These are phyloP conservation scores for Chaetodon trifasciatus DNA, from an alignment of 2,797 vertebrate genomes.

Conservation along the genomic window DNA sequence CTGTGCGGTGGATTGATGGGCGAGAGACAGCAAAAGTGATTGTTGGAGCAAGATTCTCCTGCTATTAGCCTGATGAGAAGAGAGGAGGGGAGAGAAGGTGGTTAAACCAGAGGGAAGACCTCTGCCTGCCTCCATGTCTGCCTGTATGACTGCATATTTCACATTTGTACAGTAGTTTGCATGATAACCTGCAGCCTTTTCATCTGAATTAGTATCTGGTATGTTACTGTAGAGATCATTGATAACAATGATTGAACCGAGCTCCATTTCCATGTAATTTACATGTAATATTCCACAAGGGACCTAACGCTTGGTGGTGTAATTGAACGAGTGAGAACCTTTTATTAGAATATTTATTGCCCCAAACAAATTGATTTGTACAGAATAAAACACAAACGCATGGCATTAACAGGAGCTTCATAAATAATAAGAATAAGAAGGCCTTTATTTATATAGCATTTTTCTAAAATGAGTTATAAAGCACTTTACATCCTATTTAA, in stretches of 20 bases:
- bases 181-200: background rate
- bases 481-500: no score
- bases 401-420: background rate
- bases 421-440: background rate
- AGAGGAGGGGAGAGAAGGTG: background rate
- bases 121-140: constrained; percentile 7
- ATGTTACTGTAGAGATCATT: background rate
- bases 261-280: background rate
- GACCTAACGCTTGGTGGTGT: no score
- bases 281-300: background rate
- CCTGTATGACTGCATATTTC: constrained; percentile 8
- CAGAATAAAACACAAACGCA: background rate
- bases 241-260: constrained; percentile 1
- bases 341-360: background rate
- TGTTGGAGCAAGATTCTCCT: constrained; percentile 8
- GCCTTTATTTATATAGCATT: no score
- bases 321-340: background rate
- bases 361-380: background rate
- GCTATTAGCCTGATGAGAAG: constrained; percentile 21
- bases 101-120: constrained; percentile 22
- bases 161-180: no score
- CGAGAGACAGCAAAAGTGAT: constrained; percentile 16
- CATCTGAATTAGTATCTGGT: background rate
- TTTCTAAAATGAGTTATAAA: no score
- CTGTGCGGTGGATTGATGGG: constrained; percentile 40